Percentiles rank a stretch among this genome's conserved stretches.
These are phyloP conservation scores for Forbesichthys agassizii DNA, from an alignment of 2,113 vertebrate species.

Conservation along the genomic window DNA sequence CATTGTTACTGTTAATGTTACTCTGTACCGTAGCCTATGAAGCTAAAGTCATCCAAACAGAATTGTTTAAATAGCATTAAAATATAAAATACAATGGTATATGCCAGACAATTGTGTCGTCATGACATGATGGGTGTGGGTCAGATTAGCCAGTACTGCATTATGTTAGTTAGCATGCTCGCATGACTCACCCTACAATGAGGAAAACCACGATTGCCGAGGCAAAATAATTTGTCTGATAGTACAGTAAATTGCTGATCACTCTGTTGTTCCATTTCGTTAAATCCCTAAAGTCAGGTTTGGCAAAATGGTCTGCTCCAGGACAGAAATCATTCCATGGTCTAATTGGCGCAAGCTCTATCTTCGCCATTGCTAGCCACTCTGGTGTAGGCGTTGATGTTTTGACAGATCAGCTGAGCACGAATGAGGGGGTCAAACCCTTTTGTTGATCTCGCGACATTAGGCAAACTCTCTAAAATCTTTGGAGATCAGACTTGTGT, in stretches of 20 bases:
- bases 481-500: slow-evolving; percentile 11
- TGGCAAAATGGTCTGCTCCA: slow-evolving; percentile 83
- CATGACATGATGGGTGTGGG: slow-evolving; percentile 38
- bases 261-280: slow-evolving; percentile 94
- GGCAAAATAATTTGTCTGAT: slow-evolving; percentile 93
- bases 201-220: slow-evolving; percentile 82
- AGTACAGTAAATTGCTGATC: slow-evolving; percentile 94
- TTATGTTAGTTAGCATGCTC: slow-evolving; percentile 9
- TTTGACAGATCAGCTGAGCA: slow-evolving; percentile 65
- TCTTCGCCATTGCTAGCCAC: slow-evolving; percentile 64
- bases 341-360: slow-evolving; percentile 90
- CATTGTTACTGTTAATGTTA: too few species aligned
- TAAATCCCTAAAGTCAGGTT: slow-evolving; percentile 87
- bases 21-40: too few species aligned
- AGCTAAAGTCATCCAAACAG: too few species aligned
- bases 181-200: slow-evolving; percentile 87
- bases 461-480: background rate
- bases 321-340: slow-evolving; percentile 92
- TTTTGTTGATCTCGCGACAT: slow-evolving; percentile 36
- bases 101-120: slow-evolving; percentile 18
- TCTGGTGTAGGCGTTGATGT: slow-evolving; percentile 40
- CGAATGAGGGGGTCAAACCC: background rate
- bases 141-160: background rate
- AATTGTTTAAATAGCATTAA: background rate
- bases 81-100: background rate